Base-by-base conservation (phyloP, 2,888 invertebrate species). In the Strigamia crassipes region DNA sequence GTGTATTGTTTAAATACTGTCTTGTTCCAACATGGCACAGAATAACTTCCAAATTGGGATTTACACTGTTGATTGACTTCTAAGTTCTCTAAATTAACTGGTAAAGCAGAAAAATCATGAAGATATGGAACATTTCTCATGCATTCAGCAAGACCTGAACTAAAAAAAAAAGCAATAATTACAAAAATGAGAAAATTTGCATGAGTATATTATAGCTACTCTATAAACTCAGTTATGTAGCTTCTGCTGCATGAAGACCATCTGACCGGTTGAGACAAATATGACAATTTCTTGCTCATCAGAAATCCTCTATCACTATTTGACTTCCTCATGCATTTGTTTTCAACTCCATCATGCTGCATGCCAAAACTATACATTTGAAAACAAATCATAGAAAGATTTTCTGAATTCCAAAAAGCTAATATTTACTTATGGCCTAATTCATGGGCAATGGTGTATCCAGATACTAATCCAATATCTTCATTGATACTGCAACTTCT, bases 211-310 rank as follows among this genome's bases (percentile, higher is more conserved):
- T 18, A 3, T 15, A 77, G 46, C 3, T 89, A 95, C 94, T 94
- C 94, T 83, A 95, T 89, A 88, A 93, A 94, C 85, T 93, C 93
- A 10, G 93, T 93, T 84, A 93, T 90, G 87, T 90, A 92, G 87
- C 93, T 91, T 83, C 92, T 90, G 56, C 93, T 94, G 88, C 96
- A 96, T 83, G 91, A 90, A 3, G 95, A 95, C 96, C 96, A 96
- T 82, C 93, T 92, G 13, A 81, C 41, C 18, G 81, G 81, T 38
- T 81, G 81, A 10, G 31, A 18, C 41, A 81, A 38, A 23, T 41
- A 31, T 18, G 81, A 77, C 78, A 81, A 27, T 38, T 81, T 38
- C 8, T 31, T 81, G 38, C 77, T 23, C 81, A 81, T 81, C 8
- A 81, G 15, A 51, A 21, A 46, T 21, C 51, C 80, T 21, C 31